These are phyloP conservation scores for Drosophila tani DNA, from an alignment of 1,140 invertebrate genomes.

Conservation along the genomic window DNA sequence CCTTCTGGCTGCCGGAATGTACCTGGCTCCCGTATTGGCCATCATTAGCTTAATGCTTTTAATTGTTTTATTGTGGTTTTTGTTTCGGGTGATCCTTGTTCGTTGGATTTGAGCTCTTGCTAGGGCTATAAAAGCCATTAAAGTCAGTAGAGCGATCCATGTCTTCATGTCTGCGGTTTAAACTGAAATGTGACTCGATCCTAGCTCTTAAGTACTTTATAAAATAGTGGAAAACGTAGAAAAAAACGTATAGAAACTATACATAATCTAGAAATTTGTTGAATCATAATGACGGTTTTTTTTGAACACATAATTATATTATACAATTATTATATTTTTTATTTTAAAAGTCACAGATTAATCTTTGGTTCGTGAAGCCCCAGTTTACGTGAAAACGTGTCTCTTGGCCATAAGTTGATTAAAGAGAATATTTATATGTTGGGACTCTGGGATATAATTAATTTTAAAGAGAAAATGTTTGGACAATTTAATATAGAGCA, in stretches of 20 bases:
- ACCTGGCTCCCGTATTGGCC: slow-evolving; percentile 1
- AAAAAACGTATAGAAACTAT: not conserved
- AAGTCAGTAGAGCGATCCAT: slow-evolving; percentile 3
- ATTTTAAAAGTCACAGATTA: not conserved
- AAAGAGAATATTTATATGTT: not conserved
- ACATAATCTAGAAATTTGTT: not conserved
- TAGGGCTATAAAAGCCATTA: not conserved
- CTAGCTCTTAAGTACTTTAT: not conserved
- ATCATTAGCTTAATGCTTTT: not conserved
- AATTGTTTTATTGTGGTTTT: slow-evolving; percentile 2
- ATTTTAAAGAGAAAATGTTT: not conserved
- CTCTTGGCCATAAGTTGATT: not conserved
- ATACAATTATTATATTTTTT: not conserved
- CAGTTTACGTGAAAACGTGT: slow-evolving; percentile 8
- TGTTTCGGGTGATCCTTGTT: not conserved
- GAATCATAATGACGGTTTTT: not conserved
- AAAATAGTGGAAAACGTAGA: not conserved
- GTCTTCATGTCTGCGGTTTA: not conserved
- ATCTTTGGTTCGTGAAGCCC: not conserved
- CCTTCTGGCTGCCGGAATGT: not conserved
- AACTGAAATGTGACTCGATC: slow-evolving; percentile 6
- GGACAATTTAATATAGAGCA: no score
- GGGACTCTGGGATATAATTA: not conserved
- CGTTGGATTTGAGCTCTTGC: slow-evolving; percentile 4
- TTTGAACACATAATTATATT: not conserved